Conservation (phyloP, 64 coral and sea anemone species). For the Dendronephthya gigantea region DNA sequence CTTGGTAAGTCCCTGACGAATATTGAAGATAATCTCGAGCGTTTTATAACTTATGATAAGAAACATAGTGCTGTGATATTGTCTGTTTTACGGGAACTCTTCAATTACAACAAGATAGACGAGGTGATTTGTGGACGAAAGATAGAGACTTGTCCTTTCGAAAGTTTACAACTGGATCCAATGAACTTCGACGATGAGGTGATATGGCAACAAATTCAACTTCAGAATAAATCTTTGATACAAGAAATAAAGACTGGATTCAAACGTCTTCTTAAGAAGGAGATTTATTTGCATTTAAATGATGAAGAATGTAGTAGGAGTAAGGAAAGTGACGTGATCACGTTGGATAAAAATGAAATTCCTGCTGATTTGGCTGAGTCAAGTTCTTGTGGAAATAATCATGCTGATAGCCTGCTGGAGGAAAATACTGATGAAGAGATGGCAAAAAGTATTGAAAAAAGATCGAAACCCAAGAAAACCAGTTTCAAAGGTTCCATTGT, state of each 20-base stretch:
- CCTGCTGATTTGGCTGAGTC: background rate
- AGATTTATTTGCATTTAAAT: background rate
- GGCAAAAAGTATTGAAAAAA: background rate
- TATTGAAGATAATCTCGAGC: background rate
- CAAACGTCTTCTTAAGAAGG: background rate
- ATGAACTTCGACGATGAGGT: background rate
- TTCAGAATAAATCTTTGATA: background rate
- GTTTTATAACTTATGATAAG: background rate
- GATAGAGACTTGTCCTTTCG: background rate
- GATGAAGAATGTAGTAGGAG: background rate
- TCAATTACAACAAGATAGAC: background rate
- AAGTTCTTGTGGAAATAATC: background rate
- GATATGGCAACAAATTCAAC: conserved; percentile 5
- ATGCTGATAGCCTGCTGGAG: background rate
- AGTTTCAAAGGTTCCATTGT: background rate
- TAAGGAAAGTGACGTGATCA: background rate
- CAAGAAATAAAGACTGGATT: background rate
- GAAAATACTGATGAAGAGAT: background rate
- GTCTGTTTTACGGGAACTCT: background rate
- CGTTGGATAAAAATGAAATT: background rate
- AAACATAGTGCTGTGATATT: background rate
- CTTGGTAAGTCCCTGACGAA: no score
- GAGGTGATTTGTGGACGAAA: background rate
- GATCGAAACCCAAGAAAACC: background rate
- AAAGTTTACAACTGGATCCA: background rate